Base-by-base conservation (phyloP, 2,797 vertebrate genomes). In the Enteromius unitaeniatus region DNA sequence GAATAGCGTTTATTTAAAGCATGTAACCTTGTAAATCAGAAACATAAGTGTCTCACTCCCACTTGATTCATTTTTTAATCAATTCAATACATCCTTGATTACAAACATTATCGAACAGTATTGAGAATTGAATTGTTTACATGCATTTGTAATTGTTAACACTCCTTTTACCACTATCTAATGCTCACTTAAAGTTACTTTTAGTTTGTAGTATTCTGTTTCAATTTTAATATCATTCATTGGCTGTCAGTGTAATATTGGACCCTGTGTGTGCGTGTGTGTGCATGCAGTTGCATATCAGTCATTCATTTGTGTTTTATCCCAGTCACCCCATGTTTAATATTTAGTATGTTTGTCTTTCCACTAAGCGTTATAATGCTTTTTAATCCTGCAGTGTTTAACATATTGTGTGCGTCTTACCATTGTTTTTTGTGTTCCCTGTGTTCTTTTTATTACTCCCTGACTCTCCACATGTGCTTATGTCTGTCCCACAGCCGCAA, bases 391-490 rank as follows among this genome's bases (percentile, higher is more conserved):
- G 69, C 79, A 83, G 31, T 75, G 67, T 51, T 79, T 81, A 58
- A 83, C 70, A 77, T 67, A 76, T 31, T 75, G 84, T 86, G 88
- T 90, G 89, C 42, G 40, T 88, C 84, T 87, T 78, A 88, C 73
- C 51, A 58, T 45, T 83, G 64, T 78, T 80, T 80, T 83, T 89
- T 86, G 84, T 86, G 79, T 81, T 85, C 53, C 86, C 34, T 87
- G 8, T 84, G 9, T 84, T 65, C 53, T 84, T 51, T 81, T 34
- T 79, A 70, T 67, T 51, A 78, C 58, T 74, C 45, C 67, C 73
- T 58, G 82, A 77, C 81, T 70, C 73, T 79, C 81, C 58, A 73
- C 80, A 81, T 83, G 40, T 84, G 77, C 85, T 86, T 86, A 83
- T 78, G 51, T 89, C 53, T 84, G 45, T 72, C 77, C 60, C n/a